Base-by-base conservation (phyloP, 1,140 invertebrate genomes). In the Ganaspis sp. region DNA sequence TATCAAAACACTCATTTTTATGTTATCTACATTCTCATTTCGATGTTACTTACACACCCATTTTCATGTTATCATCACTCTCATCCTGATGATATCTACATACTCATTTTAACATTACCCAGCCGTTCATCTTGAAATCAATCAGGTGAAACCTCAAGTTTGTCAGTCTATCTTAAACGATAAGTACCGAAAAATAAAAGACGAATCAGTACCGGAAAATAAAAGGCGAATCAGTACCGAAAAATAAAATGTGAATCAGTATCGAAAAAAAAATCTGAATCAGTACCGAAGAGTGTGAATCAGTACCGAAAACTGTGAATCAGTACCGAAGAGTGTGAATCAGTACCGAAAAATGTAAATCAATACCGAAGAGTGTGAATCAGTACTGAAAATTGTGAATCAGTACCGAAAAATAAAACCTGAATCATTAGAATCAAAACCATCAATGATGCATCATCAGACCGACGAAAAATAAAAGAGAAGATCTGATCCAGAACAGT, bases 81-180 rank as follows among this genome's bases (percentile, higher is more conserved):
- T n/a, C n/a, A n/a, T n/a, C n/a, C n/a, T n/a, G n/a, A n/a, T n/a
- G n/a, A n/a, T n/a, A n/a, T n/a, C n/a, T n/a, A n/a, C n/a, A n/a
- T n/a, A n/a, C n/a, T n/a, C n/a, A n/a, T n/a, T n/a, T n/a, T n/a
- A n/a, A n/a, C n/a, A n/a, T n/a, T n/a, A n/a, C n/a, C n/a, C n/a
- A n/a, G n/a, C n/a, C n/a, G n/a, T n/a, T n/a, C 17, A 15, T 49
- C 45, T 17, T 17, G 12, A 29, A 15, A 9, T 64, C 23, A 64
- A 26, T 64, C 26, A 64, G 54, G 11, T 29, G 23, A 64, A 26
- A 19, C 54, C 54, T 64, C 54, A 64, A 64, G 58, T 64, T 26
- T 64, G 21, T 34, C 58, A 64, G 58, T 64, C 58, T 64, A 11
- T 12, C 12, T 64, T n/a, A 12, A 64, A 29, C 58, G 23, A 64